Conservation (phyloP, 2,888 invertebrate species). For the Drosophila meridiana region DNA sequence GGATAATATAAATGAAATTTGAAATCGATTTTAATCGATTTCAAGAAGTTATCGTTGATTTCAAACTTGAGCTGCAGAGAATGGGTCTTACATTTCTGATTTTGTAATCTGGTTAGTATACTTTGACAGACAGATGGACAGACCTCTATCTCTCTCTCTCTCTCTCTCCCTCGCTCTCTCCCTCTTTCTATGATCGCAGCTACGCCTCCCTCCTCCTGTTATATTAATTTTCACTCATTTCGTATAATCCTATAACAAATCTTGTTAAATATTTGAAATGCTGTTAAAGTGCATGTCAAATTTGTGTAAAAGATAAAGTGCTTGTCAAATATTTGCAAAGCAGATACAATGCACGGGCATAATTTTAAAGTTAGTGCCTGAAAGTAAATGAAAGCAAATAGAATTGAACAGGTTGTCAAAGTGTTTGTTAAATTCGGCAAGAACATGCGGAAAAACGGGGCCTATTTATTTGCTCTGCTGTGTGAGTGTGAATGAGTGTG, state of each 20-base stretch:
- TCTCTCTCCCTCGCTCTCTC: too few species aligned
- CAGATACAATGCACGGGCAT: not conserved
- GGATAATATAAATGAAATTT: too few species aligned
- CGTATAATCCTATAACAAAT: not conserved
- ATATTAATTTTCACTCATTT: too few species aligned
- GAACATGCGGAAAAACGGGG: not conserved
- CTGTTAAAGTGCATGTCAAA: not conserved
- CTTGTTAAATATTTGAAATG: not conserved
- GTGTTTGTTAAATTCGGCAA: slow-evolving; percentile 15
- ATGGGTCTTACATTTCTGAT: too few species aligned
- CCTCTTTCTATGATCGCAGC: too few species aligned
- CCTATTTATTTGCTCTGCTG: slow-evolving; percentile 1
- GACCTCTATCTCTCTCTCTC: too few species aligned
- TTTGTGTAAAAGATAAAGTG: not conserved
- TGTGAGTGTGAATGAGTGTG: not conserved
- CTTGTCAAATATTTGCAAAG: not conserved
- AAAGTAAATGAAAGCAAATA: slow-evolving; percentile 8
- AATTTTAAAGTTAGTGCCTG: not conserved
- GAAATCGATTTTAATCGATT: too few species aligned
- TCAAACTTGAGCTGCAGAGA: too few species aligned
- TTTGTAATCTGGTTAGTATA: too few species aligned
- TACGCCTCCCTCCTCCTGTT: not conserved
- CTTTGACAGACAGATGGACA: too few species aligned
- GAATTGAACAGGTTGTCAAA: slow-evolving; percentile 10
- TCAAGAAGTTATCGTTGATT: too few species aligned